Percentiles rank a stretch among this genome's conserved stretches.
Evolutionary conservation across 2,888 invertebrate genomes (phyloP).

Genomic region (Pterostichus niger): DNA sequence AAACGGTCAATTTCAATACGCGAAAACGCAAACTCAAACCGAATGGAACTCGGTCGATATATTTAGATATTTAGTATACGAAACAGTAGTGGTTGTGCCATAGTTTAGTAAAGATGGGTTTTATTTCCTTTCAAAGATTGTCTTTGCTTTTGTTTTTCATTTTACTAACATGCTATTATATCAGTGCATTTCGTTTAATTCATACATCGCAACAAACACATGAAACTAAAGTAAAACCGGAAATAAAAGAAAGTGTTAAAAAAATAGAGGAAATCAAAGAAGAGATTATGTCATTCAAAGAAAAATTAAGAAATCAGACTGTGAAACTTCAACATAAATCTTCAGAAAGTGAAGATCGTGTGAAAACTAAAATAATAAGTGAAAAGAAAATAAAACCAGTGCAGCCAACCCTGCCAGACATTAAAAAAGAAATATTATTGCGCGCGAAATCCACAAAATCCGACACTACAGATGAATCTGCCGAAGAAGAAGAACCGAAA

Average conservation of each 20-base stretch:
- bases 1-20: slow-evolving; percentile 13
- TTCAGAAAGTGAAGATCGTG: neutral
- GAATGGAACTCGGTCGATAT: slow-evolving; percentile 61
- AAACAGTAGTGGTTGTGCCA: slow-evolving; percentile 58
- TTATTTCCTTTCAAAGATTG: slow-evolving; percentile 50
- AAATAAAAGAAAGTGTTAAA: slow-evolving; percentile 53
- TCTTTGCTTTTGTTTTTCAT: slow-evolving; percentile 55
- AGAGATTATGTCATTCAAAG: slow-evolving; percentile 38
- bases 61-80: slow-evolving; percentile 58
- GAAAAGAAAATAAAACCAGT: slow-evolving; percentile 48
- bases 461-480: slow-evolving; percentile 71
- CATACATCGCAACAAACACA: slow-evolving; percentile 50
- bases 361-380: slow-evolving; percentile 40
- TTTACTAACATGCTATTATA: slow-evolving; percentile 31
- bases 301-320: slow-evolving; percentile 30
- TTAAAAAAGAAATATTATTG: slow-evolving; percentile 61
- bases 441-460: slow-evolving; percentile 73
- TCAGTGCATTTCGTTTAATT: slow-evolving; percentile 60
- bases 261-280: slow-evolving; percentile 43
- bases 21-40: slow-evolving; percentile 48
- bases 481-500: slow-evolving; percentile 40
- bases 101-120: slow-evolving; percentile 64
- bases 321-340: slow-evolving; percentile 28
- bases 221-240: slow-evolving; percentile 19
- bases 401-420: slow-evolving; percentile 47